Base-by-base conservation (phyloP, 2,888 invertebrate species). In the Microplitis deprimator region DNA sequence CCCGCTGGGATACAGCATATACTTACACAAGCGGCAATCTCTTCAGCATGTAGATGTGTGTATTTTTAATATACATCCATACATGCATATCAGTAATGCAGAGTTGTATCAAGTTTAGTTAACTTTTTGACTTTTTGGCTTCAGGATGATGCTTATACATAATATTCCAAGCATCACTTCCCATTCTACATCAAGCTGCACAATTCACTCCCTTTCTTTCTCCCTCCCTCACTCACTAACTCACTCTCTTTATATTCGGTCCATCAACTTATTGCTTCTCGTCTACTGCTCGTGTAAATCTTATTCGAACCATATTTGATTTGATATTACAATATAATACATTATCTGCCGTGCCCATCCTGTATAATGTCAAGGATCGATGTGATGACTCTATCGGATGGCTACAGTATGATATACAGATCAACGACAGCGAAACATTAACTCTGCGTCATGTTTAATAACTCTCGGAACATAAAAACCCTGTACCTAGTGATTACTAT, bases 1-100 rank as follows among this genome's bases (percentile, higher is more conserved):
- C 87, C 89, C 80, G 88, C 87, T 85, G 88, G 68, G 88, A 85
- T 86, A 85, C 87, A 84, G 86, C 84, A 84, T 83, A 83, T 80
- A 60, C 73, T 75, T 83, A 83, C 79, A 60, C 73, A 73, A 71
- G 68, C 81, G 80, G 83, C 83, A 84, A 84, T 83, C 83, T 84
- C 83, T 80, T 68, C 71, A 77, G 67, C 76, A 50, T 50, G 8
- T 50, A 50, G 8, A 50, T 13, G 13, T 13, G 8, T 5, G 13
- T 13, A 50, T 50, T 1, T 13, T 1, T 13, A 50, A 50, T 50
- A 50, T 5, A 50, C 50, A 50, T 50, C 8, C 8, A 50, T 13
- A 50, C 13, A 3, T 13, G 50, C 13, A 13, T 50, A 50, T 50
- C 13, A 50, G 13, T 50, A 50, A 50, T 50, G 50, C 50, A 50